Evolutionary conservation across 1,140 invertebrate genomes (phyloP).

Genomic region (Laupala kohalensis): DNA sequence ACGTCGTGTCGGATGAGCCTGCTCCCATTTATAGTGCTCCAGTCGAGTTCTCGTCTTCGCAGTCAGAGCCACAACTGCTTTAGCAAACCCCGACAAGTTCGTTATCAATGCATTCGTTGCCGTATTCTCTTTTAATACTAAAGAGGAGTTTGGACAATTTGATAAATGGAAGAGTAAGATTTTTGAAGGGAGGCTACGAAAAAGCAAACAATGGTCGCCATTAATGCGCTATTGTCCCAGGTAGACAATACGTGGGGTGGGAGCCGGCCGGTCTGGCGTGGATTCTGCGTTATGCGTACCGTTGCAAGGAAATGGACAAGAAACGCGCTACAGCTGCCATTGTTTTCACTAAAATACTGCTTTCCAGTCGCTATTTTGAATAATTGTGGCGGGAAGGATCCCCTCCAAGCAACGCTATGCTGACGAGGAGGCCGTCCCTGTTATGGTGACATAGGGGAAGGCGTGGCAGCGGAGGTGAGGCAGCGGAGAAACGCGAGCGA

Average conservation of each 20-base stretch:
- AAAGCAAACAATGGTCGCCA: neutral
- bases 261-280: too few species aligned
- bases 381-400: neutral
- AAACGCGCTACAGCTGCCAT: neutral
- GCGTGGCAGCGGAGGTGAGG: too few species aligned
- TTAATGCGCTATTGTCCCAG: slow-evolving; percentile 8
- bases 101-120: slow-evolving; percentile 7
- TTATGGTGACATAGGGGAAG: neutral
- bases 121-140: slow-evolving; percentile 5
- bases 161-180: slow-evolving; percentile 5
- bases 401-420: neutral
- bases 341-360: neutral
- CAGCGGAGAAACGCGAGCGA: neutral
- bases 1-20: too few species aligned
- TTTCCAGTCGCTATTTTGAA: neutral
- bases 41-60: neutral
- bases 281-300: neutral
- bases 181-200: neutral
- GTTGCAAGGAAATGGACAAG: neutral
- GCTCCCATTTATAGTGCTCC: too few species aligned
- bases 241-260: neutral
- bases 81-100: slow-evolving; percentile 1
- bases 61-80: too few species aligned
- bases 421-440: neutral
- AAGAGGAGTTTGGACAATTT: slow-evolving; percentile 6